A percentile compares a stretch with the other conserved stretches of the same genome.
Conservation (phyloP, 2,888 invertebrate species). For the Sminthurinus aureus region DNA sequence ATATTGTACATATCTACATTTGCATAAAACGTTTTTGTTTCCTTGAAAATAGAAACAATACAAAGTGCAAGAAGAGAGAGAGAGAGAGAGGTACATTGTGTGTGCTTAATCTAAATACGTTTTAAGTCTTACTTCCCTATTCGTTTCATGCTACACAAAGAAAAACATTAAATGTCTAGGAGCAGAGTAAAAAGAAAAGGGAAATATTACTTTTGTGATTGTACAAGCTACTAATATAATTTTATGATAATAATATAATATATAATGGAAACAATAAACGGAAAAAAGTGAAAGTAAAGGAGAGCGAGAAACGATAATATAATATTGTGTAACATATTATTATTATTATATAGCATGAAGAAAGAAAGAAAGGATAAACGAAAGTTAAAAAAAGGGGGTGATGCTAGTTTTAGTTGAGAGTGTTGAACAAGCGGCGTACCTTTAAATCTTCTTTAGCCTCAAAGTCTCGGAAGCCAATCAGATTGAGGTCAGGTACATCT, state of each 20-base stretch:
- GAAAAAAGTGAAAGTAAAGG: background rate
- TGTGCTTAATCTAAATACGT: background rate
- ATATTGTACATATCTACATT: too few species aligned
- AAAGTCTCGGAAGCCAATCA: constrained; percentile 44
- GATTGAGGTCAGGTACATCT: constrained; percentile 63
- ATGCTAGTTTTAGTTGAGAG: constrained; percentile 15
- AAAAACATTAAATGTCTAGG: background rate
- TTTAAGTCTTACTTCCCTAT: too few species aligned
- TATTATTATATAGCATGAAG: too few species aligned
- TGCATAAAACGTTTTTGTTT: background rate
- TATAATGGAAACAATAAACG: background rate
- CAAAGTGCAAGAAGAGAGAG: background rate
- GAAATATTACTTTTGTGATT: background rate
- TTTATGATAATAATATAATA: background rate
- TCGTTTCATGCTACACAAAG: too few species aligned
- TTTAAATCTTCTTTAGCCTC: constrained; percentile 41
- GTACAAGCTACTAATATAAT: too few species aligned
- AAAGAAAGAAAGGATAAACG: background rate
- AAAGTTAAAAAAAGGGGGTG: background rate
- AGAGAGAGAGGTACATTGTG: background rate
- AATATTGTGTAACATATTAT: too few species aligned
- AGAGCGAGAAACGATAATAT: too few species aligned
- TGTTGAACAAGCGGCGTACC: constrained; percentile 12
- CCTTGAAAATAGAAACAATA: background rate
- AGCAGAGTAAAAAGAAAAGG: background rate